Percentiles rank a stretch among this genome's conserved stretches.
phyloP scores from a whole-genome alignment of 2,888 invertebrate genomes.

The Achlya flavicornis region DNA sequence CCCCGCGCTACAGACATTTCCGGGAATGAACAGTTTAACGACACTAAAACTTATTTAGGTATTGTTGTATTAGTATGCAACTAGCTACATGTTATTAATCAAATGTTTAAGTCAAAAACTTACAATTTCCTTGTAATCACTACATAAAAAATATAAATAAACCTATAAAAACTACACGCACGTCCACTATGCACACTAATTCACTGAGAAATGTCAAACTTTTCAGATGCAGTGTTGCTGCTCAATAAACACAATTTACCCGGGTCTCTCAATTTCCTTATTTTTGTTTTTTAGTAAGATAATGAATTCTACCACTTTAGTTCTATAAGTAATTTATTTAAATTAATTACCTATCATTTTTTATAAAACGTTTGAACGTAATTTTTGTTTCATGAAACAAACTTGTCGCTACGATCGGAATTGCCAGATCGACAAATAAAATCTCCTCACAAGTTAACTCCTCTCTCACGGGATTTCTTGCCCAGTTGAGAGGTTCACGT shows the following conservation, averaged over 20 bases:
- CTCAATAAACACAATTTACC: constrained; percentile 36
- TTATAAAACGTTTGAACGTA: too few relatives aligned
- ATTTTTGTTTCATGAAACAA: not conserved
- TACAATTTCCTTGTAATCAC: constrained; percentile 67
- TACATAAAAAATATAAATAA: constrained; percentile 71
- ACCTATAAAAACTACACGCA: constrained; percentile 65
- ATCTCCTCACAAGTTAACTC: constrained; percentile 40
- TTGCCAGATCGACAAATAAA: constrained; percentile 46
- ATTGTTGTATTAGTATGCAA: constrained; percentile 18
- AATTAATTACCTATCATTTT: too few relatives aligned
- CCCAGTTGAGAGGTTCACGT: constrained; percentile 77
- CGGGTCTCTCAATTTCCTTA: not conserved
- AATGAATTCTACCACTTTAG: too few relatives aligned
- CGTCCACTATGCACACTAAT: constrained; percentile 75
- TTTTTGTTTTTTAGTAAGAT: not conserved
- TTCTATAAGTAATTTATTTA: too few relatives aligned
- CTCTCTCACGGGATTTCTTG: constrained; percentile 47
- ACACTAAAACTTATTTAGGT: constrained; percentile 13
- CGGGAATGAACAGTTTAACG: constrained; percentile 48
- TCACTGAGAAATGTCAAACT: constrained; percentile 75
- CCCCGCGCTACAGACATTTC: constrained; percentile 63
- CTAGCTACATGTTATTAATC: constrained; percentile 32
- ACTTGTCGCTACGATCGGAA: constrained; percentile 15
- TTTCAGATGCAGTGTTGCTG: constrained; percentile 59
- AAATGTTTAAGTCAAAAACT: constrained; percentile 70